Evolutionary conservation across 1,140 invertebrate species (phyloP).

Genomic region (Daktulosphaira vitifoliae): DNA sequence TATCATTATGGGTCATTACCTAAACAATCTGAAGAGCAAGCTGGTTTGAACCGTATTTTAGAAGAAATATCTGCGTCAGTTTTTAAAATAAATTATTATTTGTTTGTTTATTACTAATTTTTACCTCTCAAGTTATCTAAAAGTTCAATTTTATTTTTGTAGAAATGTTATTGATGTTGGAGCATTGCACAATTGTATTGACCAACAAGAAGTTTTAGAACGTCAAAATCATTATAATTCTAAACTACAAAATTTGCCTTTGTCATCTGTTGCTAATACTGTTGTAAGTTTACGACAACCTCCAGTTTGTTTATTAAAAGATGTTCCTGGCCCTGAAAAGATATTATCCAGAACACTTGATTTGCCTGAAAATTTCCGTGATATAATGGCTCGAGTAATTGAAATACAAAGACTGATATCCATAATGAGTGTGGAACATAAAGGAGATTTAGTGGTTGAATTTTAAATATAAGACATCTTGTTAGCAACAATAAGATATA

Average conservation of each 20-base stretch:
- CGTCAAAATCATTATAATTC: slow-evolving; percentile 58
- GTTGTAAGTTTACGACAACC: slow-evolving; percentile 11
- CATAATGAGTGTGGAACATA: slow-evolving; percentile 61
- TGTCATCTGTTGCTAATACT: slow-evolving; percentile 20
- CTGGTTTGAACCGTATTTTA: slow-evolving; percentile 73
- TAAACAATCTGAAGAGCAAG: slow-evolving; percentile 79
- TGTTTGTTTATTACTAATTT: too few relatives aligned
- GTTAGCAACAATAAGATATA: neutral
- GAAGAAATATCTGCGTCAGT: slow-evolving; percentile 80
- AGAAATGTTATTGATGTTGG: slow-evolving; percentile 78
- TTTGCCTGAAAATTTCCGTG: slow-evolving; percentile 18
- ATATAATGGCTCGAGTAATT: slow-evolving; percentile 4
- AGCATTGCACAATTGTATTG: slow-evolving; percentile 60
- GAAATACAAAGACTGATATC: slow-evolving; percentile 24
- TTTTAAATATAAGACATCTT: slow-evolving; percentile 49
- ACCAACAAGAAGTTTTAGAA: slow-evolving; percentile 71
- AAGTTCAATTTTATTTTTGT: too few relatives aligned
- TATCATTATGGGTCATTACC: slow-evolving; percentile 56
- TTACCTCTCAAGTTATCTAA: too few relatives aligned
- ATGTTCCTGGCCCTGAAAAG: slow-evolving; percentile 17
- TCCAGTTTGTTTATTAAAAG: slow-evolving; percentile 4
- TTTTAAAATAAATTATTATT: too few relatives aligned
- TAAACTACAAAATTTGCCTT: slow-evolving; percentile 42
- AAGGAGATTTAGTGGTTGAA: slow-evolving; percentile 70
- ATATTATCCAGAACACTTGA: slow-evolving; percentile 4